A percentile compares a stretch with the other conserved stretches of the same genome.
phyloP scores from a whole-genome alignment of 2,113 vertebrate genomes.

The Microcebus ravelobensis region DNA sequence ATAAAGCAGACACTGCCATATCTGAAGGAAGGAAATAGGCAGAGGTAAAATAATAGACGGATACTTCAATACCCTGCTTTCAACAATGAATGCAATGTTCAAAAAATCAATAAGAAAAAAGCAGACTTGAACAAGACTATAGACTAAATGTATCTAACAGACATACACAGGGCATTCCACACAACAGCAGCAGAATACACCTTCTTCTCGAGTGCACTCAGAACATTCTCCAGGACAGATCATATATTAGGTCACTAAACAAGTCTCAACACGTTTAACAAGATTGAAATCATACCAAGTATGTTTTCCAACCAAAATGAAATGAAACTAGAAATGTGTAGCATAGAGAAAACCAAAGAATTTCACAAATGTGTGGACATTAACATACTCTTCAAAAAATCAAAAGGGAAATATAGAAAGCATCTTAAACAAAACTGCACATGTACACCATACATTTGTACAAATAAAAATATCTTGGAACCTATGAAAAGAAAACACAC shows the following conservation, averaged over 20 bases:
- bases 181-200: background rate
- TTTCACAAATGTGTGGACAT: background rate
- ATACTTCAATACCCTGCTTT: too few species aligned
- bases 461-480: too few species aligned
- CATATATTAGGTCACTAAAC: background rate
- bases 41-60: background rate
- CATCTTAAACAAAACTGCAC: background rate
- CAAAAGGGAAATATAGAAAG: background rate
- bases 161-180: too few species aligned
- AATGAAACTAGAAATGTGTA: background rate
- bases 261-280: background rate
- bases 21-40: background rate
- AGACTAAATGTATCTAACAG: background rate
- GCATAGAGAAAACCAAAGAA: background rate
- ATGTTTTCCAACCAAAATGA: background rate
- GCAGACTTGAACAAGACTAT: fast-evolving
- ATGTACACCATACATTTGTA: too few species aligned
- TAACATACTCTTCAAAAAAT: background rate
- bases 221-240: background rate
- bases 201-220: background rate
- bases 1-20: background rate
- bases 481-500: background rate
- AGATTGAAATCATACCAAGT: background rate
- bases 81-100: background rate
- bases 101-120: background rate